These are phyloP conservation scores for Galagoides demidoff DNA, from an alignment of 2,797 vertebrate species.

Conservation along the genomic window DNA sequence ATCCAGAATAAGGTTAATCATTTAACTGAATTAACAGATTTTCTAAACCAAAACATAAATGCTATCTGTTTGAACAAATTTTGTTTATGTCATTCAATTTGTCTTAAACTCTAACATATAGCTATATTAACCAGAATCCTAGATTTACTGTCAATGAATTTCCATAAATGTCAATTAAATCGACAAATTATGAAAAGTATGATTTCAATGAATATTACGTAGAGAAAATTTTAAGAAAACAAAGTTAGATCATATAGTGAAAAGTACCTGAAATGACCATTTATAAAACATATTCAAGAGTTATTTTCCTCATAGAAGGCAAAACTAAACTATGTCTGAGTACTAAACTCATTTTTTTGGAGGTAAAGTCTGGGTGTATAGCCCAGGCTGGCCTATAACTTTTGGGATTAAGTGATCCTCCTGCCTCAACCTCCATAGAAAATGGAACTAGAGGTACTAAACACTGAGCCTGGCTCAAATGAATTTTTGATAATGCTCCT, in stretches of 20 bases:
- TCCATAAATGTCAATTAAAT: not conserved
- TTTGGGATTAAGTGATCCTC: not conserved
- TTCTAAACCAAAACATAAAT: not conserved
- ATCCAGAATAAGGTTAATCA: not conserved
- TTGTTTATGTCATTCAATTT: not conserved
- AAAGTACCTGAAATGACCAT: not conserved
- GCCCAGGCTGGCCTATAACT: not conserved
- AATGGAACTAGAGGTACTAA: not conserved
- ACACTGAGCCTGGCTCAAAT: not conserved
- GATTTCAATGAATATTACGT: not conserved
- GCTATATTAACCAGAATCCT: not conserved
- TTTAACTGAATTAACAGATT: not conserved
- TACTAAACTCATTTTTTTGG: not conserved
- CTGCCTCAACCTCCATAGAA: not conserved
- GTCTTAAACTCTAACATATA: not conserved
- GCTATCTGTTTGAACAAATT: not conserved
- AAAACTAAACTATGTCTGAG: constrained; percentile 9
- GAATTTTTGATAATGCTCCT: constrained; percentile 31
- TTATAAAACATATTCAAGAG: not conserved
- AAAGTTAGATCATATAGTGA: not conserved
- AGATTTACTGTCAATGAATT: not conserved
- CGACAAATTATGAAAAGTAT: not conserved
- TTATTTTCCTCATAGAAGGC: constrained; percentile 10
- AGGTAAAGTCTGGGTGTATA: not conserved
- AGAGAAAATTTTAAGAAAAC: not conserved